Evolutionary conservation across 2,797 vertebrate species (phyloP), one percentile per base, ranked within the genome.

Genomic region (Onychomys arenicola): DNA sequence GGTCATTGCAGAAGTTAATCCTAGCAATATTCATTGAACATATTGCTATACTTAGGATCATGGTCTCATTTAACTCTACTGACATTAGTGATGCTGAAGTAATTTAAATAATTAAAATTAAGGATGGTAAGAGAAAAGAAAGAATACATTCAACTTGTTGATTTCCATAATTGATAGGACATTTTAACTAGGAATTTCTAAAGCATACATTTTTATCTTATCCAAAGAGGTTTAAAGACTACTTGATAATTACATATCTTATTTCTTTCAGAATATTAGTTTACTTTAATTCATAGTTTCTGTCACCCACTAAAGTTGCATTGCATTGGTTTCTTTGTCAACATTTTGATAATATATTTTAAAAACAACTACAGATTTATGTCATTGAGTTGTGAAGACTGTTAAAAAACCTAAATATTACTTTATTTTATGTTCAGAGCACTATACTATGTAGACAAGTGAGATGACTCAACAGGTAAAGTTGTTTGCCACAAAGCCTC

Each of bases 1-100:
- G 32, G 57, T n/a, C 19, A 86, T 80, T 91, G 91, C 4, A 80
- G 32, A 94, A 71, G 27, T 76, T 87, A 96, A 91, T 97, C 19
- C 4, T 49, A 78, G 67, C 19, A 63, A 43, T 86, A 82, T 65
- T 17, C 34, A 55, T 12, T 17, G 27, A 73, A 23, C 1, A 32
- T n/a, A 27, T 7, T 16, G 52, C 43, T 57, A 14, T 81, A 29
- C 80, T 1, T 6, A n/a, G 5, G 21, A 65, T 65, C 43, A 65
- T 59, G 91, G 71, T 89, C 13, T 80, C 32, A 63, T 83, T 91
- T 63, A 59, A 83, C 32, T 37, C 3, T 34, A 14, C 7, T 83
- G 49, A 46, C n/a, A 55, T 17, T 40, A 6, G 43, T 93, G 29
- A 75, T 10, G 4, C 67, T 85, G 43, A 19, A 55, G 3, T 55